Conservation (phyloP, 2,888 invertebrate genomes). For the Luperina nickerlii region DNA sequence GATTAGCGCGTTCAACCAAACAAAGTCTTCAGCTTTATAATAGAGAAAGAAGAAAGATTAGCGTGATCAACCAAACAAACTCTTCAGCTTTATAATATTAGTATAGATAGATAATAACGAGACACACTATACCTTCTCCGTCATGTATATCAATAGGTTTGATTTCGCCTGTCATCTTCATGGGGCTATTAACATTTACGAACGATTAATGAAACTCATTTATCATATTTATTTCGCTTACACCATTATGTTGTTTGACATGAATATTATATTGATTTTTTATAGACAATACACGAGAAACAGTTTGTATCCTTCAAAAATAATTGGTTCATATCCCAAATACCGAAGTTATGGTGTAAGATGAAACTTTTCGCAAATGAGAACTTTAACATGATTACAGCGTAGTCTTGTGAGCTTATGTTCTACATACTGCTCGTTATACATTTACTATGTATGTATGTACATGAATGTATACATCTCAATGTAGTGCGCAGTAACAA, state of each 20-base stretch:
- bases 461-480: background rate
- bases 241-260: background rate
- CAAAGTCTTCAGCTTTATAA: too few relatives aligned
- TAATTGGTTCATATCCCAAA: background rate
- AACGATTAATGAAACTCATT: background rate
- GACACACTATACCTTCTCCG: too few relatives aligned
- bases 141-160: too few relatives aligned
- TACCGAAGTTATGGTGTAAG: background rate
- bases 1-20: too few relatives aligned
- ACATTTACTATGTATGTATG: background rate
- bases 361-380: constrained; percentile 25
- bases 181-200: background rate
- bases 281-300: background rate
- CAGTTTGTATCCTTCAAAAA: constrained; percentile 4
- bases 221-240: background rate
- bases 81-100: too few relatives aligned
- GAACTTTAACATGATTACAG: constrained; percentile 35
- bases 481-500: constrained; percentile 12
- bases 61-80: too few relatives aligned
- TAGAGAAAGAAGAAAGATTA: too few relatives aligned
- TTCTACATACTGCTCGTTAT: background rate
- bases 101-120: too few relatives aligned
- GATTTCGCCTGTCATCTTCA: background rate
- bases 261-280: background rate
- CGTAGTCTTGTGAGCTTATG: constrained; percentile 6